Evolutionary conservation across 2,113 vertebrate genomes (phyloP).

Genomic region (Perca flavescens): DNA sequence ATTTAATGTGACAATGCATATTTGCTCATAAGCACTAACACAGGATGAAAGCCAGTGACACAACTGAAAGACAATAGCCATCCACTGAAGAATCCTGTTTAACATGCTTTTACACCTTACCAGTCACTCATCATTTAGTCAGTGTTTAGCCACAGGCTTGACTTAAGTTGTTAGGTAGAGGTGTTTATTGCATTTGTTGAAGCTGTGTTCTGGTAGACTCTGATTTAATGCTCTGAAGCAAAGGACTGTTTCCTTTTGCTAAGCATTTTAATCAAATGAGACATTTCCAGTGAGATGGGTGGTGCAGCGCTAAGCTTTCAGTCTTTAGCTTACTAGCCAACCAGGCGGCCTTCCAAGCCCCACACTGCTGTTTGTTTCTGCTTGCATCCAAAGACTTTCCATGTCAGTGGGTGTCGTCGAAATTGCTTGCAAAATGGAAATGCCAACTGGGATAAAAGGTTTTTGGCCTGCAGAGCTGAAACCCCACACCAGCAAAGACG

Average conservation of each 20-base stretch:
- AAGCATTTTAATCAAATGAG: slow-evolving; percentile 37
- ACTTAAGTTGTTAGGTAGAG: neutral
- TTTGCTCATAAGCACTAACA: neutral
- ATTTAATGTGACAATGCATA: neutral
- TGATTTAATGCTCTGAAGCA: neutral
- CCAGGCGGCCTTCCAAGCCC: slow-evolving; percentile 25
- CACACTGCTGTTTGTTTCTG: slow-evolving; percentile 34
- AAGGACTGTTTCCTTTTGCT: slow-evolving; percentile 19
- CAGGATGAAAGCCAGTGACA: neutral
- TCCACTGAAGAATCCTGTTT: neutral
- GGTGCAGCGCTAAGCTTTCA: slow-evolving; percentile 34
- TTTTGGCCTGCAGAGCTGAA: neutral
- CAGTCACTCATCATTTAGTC: neutral
- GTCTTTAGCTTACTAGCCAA: slow-evolving; percentile 38
- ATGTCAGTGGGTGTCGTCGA: slow-evolving; percentile 26
- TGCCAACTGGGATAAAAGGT: neutral
- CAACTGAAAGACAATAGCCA: neutral
- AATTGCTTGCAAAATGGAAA: slow-evolving; percentile 38
- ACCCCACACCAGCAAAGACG: neutral
- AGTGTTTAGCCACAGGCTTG: neutral
- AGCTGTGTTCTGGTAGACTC: neutral
- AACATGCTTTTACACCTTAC: neutral
- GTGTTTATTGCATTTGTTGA: neutral
- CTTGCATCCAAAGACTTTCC: slow-evolving; percentile 30
- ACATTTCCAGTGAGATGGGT: slow-evolving; percentile 31